Conservation (phyloP, 2,888 invertebrate genomes). For the Cepaea hortensis region DNA sequence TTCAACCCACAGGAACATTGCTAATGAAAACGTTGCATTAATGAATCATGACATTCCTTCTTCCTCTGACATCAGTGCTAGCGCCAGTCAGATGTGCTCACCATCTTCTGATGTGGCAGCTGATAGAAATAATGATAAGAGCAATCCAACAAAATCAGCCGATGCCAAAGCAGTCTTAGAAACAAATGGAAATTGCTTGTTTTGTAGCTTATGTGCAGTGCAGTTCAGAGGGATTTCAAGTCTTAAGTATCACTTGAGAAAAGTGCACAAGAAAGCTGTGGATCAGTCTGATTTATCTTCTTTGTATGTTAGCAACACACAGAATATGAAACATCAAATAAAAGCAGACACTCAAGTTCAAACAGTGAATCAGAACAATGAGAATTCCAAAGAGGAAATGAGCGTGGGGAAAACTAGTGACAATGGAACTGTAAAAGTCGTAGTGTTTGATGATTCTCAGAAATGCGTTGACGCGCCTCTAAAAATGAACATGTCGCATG, state of each 20-base stretch:
- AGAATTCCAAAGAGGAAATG: not conserved
- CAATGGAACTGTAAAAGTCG: constrained; percentile 13
- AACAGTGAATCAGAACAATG: not conserved
- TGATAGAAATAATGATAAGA: not conserved
- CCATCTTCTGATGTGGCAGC: not conserved
- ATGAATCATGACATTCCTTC: not conserved
- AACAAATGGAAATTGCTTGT: constrained; percentile 1
- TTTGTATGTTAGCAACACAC: not conserved
- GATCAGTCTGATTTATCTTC: constrained; percentile 41
- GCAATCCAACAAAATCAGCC: not conserved
- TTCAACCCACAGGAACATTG: not conserved
- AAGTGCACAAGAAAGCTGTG: constrained; percentile 41
- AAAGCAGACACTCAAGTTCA: not conserved
- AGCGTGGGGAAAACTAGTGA: not conserved
- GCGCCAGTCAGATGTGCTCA: not conserved
- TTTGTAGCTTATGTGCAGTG: constrained; percentile 46
- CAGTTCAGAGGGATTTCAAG: constrained; percentile 39
- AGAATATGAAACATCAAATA: not conserved
- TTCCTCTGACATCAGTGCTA: not conserved
- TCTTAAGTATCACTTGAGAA: constrained; percentile 34
- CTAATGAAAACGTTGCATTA: not conserved
- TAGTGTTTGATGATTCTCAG: constrained; percentile 19
- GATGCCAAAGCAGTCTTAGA: not conserved
- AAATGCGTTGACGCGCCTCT: constrained; percentile 3
- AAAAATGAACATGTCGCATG: not conserved